Evolutionary conservation across 1,140 invertebrate species (phyloP), one percentile per base, ranked within the genome.

Genomic region (Pseudomyrmex sp.): DNA sequence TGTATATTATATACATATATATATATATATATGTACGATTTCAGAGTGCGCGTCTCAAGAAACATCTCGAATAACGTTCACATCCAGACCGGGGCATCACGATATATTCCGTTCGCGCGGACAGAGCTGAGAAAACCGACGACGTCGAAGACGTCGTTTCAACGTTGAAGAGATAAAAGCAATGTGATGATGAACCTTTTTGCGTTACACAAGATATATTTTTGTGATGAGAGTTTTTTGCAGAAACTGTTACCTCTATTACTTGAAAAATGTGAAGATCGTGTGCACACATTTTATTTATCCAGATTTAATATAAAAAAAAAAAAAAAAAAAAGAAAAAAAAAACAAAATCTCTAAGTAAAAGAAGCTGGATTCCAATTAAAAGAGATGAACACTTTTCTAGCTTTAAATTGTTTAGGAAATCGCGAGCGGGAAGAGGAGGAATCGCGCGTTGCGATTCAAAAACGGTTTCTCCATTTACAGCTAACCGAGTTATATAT

Each of bases 121-220:
- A 66, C 76, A 80, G 76, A 80, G 76, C 76, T 80, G 66, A 8
- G 23, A 35, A 35, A 35, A 35, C 0, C 35, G 35, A 35, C 35
- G 35, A 35, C 35, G 35, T 35, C 35, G 35, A 35, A 35, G 35
- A 58, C 65, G 62, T 48, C 35, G 50, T 48, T 52, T 52, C 26
- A 20, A 52, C 20, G 44, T 62, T 20, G n/a, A 76, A 44, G 13
- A 50, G 12, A 18, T 10, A n/a, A 58, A 20, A 20, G n/a, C 2
- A 59, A 5, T 3, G 58, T 44, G 63, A 59, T 12, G 7, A 79
- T 23, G 52, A 56, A 20, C 15, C 18, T 12, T 58, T 79, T 79
- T 10, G 15, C 23, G 12, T 26, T 44, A 59, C 9, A 69, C 15
- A 46, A 35, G 35, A 35, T 35, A 35, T 35, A 35, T 35, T 35